Evolutionary conservation across 2,888 invertebrate genomes (phyloP).

Genomic region (Rhagonycha fulva): DNA sequence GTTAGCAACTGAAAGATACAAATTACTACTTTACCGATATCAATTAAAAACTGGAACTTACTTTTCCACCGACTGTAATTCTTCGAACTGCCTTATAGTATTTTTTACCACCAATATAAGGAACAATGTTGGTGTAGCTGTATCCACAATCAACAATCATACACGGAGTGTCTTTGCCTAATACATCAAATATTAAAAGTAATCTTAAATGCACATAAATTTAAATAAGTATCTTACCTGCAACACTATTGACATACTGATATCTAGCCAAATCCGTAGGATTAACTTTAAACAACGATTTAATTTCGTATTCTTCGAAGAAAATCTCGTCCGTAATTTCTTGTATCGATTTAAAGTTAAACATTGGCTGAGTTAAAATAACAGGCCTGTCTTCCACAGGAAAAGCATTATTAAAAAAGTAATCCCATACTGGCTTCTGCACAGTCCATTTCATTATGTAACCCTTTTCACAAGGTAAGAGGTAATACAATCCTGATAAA

Average conservation of each 20-base stretch:
- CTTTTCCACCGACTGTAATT: conserved; percentile 95
- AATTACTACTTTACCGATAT: not conserved
- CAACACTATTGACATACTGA: conserved; percentile 56
- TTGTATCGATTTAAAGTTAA: conserved; percentile 90
- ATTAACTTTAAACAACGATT: conserved; percentile 78
- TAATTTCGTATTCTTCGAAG: conserved; percentile 96
- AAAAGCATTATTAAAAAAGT: conserved; percentile 85
- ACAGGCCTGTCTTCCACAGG: conserved; percentile 78
- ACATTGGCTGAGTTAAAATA: conserved; percentile 91
- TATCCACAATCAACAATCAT: conserved; percentile 93
- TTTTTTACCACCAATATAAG: conserved; percentile 75
- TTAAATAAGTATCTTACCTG: conserved; percentile 11
- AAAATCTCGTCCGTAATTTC: conserved; percentile 95
- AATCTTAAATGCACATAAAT: not conserved
- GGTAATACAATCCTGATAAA: conserved; percentile 91
- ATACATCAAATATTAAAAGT: not conserved
- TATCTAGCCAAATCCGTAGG: conserved; percentile 81
- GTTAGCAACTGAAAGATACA: conserved; percentile 63
- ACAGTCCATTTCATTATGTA: conserved; percentile 96
- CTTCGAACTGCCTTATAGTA: conserved; percentile 71
- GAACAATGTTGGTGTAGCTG: conserved; percentile 93
- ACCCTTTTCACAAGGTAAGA: conserved; percentile 93
- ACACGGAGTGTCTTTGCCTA: conserved; percentile 40
- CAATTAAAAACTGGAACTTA: conserved; percentile 46
- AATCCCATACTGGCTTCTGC: conserved; percentile 96